These are phyloP conservation scores for Mustelus asterias DNA, from an alignment of 2,113 vertebrate genomes.

Conservation along the genomic window DNA sequence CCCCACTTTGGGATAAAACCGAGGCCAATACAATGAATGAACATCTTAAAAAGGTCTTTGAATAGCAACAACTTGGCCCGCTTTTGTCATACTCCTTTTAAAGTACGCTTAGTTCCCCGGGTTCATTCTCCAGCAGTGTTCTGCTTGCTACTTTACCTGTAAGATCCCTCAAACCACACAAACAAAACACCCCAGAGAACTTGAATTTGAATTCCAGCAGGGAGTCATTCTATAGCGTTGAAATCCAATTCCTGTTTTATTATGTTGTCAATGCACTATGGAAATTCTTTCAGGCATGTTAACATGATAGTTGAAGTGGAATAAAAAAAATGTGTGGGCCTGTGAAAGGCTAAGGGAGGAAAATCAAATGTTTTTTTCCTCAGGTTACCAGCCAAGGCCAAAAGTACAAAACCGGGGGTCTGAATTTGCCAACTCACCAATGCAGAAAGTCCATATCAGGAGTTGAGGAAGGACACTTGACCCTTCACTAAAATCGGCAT, in stretches of 20 bases:
- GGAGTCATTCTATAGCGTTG: constrained; percentile 38
- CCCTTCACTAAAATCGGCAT: constrained; percentile 7
- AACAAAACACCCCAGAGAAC: constrained; percentile 6
- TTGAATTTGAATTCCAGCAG: constrained; percentile 31
- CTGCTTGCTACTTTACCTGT: neutral
- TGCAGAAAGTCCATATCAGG: neutral
- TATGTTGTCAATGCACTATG: constrained; percentile 26
- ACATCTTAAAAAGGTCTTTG: constrained; percentile 25
- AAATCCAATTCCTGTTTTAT: constrained; percentile 38
- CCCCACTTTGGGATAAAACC: neutral
- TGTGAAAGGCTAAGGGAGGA: constrained; percentile 8
- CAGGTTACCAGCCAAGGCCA: constrained; percentile 3
- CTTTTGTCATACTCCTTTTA: constrained; percentile 7
- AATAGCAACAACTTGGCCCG: neutral
- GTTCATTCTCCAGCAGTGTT: constrained; percentile 14
- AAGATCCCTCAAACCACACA: constrained; percentile 19
- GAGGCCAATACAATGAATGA: neutral
- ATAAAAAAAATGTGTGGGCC: constrained; percentile 17
- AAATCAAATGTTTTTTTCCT: constrained; percentile 26
- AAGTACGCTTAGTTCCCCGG: neutral
- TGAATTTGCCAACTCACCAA: neutral
- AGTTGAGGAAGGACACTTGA: neutral
- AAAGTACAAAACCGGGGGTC: neutral
- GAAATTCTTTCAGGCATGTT: constrained; percentile 34
- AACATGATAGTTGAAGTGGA: constrained; percentile 32